A percentile compares a stretch with the other conserved stretches of the same genome.
Conservation (phyloP, 2,797 vertebrate genomes). For the Muscicapa comitata region DNA sequence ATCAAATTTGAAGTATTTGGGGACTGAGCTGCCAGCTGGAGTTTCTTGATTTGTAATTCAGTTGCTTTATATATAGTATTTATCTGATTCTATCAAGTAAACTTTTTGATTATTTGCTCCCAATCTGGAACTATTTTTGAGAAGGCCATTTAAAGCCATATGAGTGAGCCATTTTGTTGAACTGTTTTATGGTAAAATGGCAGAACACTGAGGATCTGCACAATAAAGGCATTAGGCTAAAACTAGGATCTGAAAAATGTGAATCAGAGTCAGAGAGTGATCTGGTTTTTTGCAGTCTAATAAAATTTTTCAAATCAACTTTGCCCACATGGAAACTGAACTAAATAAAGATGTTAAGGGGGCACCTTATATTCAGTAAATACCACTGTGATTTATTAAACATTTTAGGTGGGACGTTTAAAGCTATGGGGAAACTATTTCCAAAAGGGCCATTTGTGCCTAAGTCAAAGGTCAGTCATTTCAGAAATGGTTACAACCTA, state of each 20-base stretch:
- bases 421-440: not conserved
- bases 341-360: not conserved
- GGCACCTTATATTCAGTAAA: not conserved
- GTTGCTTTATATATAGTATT: not conserved
- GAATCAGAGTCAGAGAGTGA: not conserved
- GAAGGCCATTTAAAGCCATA: not conserved
- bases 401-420: not conserved
- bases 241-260: not conserved
- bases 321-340: not conserved
- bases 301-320: not conserved
- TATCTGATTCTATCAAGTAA: not conserved
- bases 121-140: not conserved
- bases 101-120: not conserved
- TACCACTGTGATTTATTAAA: not conserved
- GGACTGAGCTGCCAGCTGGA: slow-evolving; percentile 16
- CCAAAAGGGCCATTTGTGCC: not conserved
- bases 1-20: slow-evolving; percentile 12
- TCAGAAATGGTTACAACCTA: not conserved
- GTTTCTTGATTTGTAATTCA: not conserved
- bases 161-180: not conserved
- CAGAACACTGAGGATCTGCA: not conserved
- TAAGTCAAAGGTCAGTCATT: not conserved
- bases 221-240: not conserved
- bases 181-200: not conserved
- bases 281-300: not conserved